phyloP scores from a whole-genome alignment of 2,797 vertebrate species.

The Semotilus atromaculatus region DNA sequence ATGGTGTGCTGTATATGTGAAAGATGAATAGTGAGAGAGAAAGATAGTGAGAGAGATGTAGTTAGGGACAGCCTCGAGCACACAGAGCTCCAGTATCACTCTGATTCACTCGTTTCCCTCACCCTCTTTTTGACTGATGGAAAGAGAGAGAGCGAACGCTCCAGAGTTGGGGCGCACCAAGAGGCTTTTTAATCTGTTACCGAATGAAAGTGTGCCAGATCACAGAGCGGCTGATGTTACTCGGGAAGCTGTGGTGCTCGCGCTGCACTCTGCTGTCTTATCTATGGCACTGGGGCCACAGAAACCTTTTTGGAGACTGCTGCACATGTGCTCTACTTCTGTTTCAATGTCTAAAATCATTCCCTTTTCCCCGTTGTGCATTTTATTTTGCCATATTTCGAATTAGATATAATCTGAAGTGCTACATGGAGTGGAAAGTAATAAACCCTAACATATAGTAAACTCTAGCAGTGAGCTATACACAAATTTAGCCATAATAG shows the following conservation, averaged over 20 bases:
- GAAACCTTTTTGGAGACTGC: slow-evolving; percentile 48
- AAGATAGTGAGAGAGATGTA: slow-evolving; percentile 35
- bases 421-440: neutral
- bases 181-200: slow-evolving; percentile 64
- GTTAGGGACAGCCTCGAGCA: slow-evolving; percentile 48
- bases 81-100: slow-evolving; percentile 53
- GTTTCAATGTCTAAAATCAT: slow-evolving; percentile 19
- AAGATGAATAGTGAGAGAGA: slow-evolving; percentile 25
- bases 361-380: neutral
- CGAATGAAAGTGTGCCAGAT: slow-evolving; percentile 58
- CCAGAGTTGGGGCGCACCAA: slow-evolving; percentile 45
- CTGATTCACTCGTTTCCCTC: slow-evolving; percentile 39
- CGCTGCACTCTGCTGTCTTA: slow-evolving; percentile 47
- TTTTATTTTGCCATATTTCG: slow-evolving; percentile 21
- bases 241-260: slow-evolving; percentile 41
- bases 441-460: neutral
- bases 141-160: slow-evolving; percentile 24
- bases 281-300: slow-evolving; percentile 49
- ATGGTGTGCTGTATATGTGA: slow-evolving; percentile 60
- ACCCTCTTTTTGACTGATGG: slow-evolving; percentile 38
- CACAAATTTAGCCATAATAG: neutral
- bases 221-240: slow-evolving; percentile 54
- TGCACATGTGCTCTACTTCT: slow-evolving; percentile 49
- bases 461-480: neutral
- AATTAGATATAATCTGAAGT: slow-evolving; percentile 16